Base-by-base conservation (phyloP, 2,888 invertebrate genomes). In the Vandiemenella viatica region DNA sequence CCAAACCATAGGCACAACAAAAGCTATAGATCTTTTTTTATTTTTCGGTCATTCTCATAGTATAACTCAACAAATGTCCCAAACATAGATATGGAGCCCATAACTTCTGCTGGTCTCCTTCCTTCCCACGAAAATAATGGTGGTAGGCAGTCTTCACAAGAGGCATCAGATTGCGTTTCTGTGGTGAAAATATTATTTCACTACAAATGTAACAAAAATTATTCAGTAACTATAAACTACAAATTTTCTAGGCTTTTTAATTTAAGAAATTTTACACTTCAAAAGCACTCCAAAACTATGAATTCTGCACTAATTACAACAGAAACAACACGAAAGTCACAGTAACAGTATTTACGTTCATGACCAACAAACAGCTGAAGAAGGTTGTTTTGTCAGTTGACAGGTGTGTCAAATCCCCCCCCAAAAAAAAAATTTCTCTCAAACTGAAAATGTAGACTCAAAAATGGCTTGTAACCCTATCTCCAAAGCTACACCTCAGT, bases 151-250 rank as follows among this genome's bases (percentile, higher is more conserved):
- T 43, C 16, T 43, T 43, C 16, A 20, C 43, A 43, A 26, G 43
- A 43, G 43, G 17, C 22, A 10, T 43, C 22, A 43, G 26, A 43
- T 43, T 26, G 8, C 8, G 15, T 43, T 43, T 43, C 43, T 23
- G 22, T 20, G 43, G 15, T 15, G 23, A 43, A 43, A 43, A 43
- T 7, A 16, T 43, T 43, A 43, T n/a, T 22, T 43, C n/a, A 22
- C 26, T 15, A 43, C 43, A 43, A 4, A 43, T 43, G 8, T 26
- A 22, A 22, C 43, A 43, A 43, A 1, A 16, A 22, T 23, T 43
- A 23, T 43, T 40, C 40, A 40, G 10, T 26, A n/a, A 13, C 17
- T 40, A 16, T 2, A 40, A 15, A 15, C 17, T 32, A 32, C 32
- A 32, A 3, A 3, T 32, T 32, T 4, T 32, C 32, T 26, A 13